Evolutionary conservation across 2,113 vertebrate genomes (phyloP).

Genomic region (Corydoras maculifer): DNA sequence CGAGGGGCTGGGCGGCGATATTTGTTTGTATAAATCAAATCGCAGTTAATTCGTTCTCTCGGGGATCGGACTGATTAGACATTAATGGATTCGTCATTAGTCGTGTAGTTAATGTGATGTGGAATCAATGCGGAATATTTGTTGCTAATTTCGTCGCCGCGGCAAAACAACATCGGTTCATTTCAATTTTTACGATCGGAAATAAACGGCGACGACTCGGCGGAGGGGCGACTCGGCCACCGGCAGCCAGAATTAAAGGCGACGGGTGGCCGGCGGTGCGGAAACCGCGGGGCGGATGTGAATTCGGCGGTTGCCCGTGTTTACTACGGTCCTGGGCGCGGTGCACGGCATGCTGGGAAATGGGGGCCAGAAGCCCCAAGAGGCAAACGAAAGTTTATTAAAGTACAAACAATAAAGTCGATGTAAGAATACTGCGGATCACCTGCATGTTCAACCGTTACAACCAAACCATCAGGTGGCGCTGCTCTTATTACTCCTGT

Average conservation of each 20-base stretch:
- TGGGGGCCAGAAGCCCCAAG: no score
- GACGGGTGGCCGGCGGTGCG: not conserved
- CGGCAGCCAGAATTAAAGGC: not conserved
- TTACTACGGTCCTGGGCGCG: no score
- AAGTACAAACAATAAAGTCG: no score
- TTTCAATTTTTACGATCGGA: slow-evolving; percentile 6
- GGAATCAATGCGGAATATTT: slow-evolving; percentile 25
- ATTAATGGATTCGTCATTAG: slow-evolving; percentile 33
- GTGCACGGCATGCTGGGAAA: no score
- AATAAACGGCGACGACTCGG: not conserved
- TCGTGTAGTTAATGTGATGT: slow-evolving; percentile 24
- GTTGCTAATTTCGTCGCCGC: slow-evolving; percentile 1
- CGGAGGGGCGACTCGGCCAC: not conserved
- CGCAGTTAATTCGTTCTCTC: slow-evolving; percentile 22
- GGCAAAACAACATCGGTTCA: slow-evolving; percentile 6
- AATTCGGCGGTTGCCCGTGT: no score
- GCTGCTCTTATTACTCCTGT: no score
- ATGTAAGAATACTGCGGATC: no score
- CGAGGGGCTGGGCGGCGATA: slow-evolving; percentile 15
- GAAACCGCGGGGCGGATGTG: not conserved
- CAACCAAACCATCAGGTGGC: no score
- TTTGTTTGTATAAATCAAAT: slow-evolving; percentile 29
- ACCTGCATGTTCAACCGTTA: no score
- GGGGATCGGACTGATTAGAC: slow-evolving; percentile 18
- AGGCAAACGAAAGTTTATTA: no score